Base-by-base conservation (phyloP, 2,888 invertebrate species). In the Tiliacea aurago region DNA sequence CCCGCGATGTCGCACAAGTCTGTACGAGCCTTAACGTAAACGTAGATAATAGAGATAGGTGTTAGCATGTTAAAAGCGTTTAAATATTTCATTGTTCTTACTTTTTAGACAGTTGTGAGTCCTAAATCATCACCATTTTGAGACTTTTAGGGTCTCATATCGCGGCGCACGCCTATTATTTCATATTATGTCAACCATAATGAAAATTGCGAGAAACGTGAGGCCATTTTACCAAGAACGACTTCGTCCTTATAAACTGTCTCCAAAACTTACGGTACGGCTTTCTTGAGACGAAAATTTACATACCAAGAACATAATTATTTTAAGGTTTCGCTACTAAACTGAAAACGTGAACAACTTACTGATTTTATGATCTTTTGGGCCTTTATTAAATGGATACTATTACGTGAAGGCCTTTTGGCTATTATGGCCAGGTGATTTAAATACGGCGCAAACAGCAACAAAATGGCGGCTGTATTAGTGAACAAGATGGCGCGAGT, bases 351-450 rank as follows among this genome's bases (percentile, higher is more conserved):
- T 84, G 82, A 67, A 74, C 82, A 73, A 78, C 78, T 83, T 79
- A 76, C 79, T 67, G 79, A 78, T 73, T 84, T 83, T 78, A 83
- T 84, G 70, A 84, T 81, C 61, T 81, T 84, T 73, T 59, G 71
- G 63, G 33, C 78, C 68, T 74, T 83, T 81, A 82, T 81, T 73
- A 84, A 84, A 84, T 63, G 61, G 69, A 53, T 73, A 68, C 53
- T 55, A 67, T 84, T 62, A 84, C 49, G 77, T 41, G 61, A 61
- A 76, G 71, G 71, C 45, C 61, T 66, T 73, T 69, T 3, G 33
- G 66, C 56, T 69, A 59, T 85, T 79, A 84, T 51, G 80, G 56
- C 73, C 65, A 70, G 75, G 85, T 80, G 76, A 84, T 85, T 85
- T 82, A 76, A 82, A 85, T 76, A 82, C 70, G 69, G 76, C 73